These are phyloP conservation scores for Cercopithecus petaurista DNA, from an alignment of 2,797 vertebrate genomes.

Conservation along the genomic window DNA sequence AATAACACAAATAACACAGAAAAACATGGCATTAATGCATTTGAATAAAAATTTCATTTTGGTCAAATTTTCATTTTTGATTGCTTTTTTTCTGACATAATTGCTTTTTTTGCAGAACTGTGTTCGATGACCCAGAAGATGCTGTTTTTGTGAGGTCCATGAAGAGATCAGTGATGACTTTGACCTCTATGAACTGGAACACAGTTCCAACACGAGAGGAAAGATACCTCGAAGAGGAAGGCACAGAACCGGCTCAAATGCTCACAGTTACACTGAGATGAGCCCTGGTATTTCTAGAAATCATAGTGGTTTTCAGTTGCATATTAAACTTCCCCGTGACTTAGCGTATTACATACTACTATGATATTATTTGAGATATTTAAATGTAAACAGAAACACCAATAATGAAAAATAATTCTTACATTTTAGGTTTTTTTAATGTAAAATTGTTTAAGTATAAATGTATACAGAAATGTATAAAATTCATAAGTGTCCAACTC, in stretches of 20 bases:
- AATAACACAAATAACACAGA: neutral
- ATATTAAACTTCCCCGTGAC: constrained; percentile 1
- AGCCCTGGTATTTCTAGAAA: constrained; percentile 26
- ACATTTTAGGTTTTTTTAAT: neutral
- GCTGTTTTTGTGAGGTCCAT: constrained; percentile 76
- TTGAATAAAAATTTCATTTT: constrained; percentile 10
- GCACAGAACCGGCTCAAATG: constrained; percentile 63
- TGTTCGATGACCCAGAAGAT: constrained; percentile 77
- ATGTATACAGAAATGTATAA: neutral
- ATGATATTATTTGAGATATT: neutral
- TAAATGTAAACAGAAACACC: neutral
- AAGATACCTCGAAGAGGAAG: constrained; percentile 67
- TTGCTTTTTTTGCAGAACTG: constrained; percentile 74
- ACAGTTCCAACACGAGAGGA: constrained; percentile 80
- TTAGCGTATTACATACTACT: neutral
- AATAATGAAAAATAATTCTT: neutral
- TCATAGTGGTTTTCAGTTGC: neutral
- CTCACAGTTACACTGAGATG: constrained; percentile 84
- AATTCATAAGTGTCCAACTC: neutral
- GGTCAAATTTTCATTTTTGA: neutral
- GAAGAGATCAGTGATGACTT: constrained; percentile 82
- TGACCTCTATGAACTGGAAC: constrained; percentile 85
- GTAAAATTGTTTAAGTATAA: neutral
- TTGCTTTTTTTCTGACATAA: constrained; percentile 11
- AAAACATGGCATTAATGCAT: neutral